Evolutionary conservation across 2,797 vertebrate genomes (phyloP).

Genomic region (Hippopotamyrus pictus): DNA sequence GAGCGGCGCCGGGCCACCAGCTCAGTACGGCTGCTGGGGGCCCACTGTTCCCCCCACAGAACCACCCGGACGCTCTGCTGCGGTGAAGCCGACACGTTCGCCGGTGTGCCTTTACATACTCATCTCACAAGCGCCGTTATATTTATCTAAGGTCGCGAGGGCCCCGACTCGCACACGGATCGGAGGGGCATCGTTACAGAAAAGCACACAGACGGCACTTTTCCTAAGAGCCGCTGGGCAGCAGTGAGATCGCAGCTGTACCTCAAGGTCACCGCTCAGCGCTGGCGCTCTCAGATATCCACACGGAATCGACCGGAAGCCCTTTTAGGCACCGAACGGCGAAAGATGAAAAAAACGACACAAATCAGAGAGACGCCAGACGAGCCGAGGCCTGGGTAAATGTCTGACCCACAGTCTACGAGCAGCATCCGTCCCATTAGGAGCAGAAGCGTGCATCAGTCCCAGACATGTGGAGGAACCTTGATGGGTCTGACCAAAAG

Average conservation of each 20-base stretch:
- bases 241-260: not conserved
- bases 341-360: not conserved
- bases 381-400: not conserved
- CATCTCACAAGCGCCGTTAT: not conserved
- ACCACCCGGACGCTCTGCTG: not conserved
- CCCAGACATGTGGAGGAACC: not conserved
- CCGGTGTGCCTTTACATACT: not conserved
- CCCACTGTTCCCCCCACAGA: not conserved
- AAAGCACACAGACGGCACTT: not conserved
- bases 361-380: not conserved
- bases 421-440: not conserved
- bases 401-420: not conserved
- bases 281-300: not conserved
- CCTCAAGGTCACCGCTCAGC: not conserved
- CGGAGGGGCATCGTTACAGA: not conserved
- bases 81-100: not conserved
- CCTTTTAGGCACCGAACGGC: not conserved
- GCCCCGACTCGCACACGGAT: not conserved
- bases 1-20: no score
- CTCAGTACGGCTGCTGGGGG: not conserved
- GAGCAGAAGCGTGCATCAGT: not conserved
- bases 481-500: not conserved
- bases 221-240: not conserved
- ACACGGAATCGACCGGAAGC: not conserved
- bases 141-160: not conserved